Evolutionary conservation across 1,140 invertebrate species (phyloP).

Genomic region (Mizuhopecten yessoensis): DNA sequence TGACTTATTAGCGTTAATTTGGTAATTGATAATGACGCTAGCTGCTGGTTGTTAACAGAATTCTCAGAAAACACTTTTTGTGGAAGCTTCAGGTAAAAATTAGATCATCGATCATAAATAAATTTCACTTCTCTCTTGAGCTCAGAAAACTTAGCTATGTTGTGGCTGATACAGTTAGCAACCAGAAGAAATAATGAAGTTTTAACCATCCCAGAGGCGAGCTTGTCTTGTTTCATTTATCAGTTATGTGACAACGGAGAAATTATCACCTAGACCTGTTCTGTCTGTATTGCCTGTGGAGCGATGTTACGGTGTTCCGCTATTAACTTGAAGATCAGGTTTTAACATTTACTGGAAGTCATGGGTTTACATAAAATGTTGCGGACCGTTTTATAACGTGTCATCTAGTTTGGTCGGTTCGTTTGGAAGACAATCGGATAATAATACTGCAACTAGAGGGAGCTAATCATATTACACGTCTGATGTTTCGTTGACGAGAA

Average conservation of each 20-base stretch:
- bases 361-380: not conserved
- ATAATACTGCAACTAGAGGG: not conserved
- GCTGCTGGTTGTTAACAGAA: not conserved
- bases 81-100: not conserved
- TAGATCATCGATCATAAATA: conserved; percentile 12
- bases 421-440: not conserved
- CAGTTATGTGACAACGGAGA: not conserved
- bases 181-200: conserved; percentile 1
- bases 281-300: not conserved
- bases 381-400: conserved; percentile 31
- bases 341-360: conserved; percentile 8
- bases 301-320: not conserved
- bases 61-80: not conserved
- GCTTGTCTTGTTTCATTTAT: conserved; percentile 21
- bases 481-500: conserved; percentile 3
- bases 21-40: not conserved
- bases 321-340: conserved; percentile 26
- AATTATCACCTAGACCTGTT: not conserved
- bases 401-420: not conserved
- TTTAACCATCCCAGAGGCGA: conserved; percentile 9
- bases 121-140: conserved; percentile 25
- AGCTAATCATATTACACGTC: not conserved
- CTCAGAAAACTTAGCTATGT: not conserved
- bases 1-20: not conserved
- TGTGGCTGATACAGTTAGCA: not conserved